These are phyloP conservation scores for Cotesia chilonis DNA, from an alignment of 1,140 invertebrate species.

Conservation along the genomic window DNA sequence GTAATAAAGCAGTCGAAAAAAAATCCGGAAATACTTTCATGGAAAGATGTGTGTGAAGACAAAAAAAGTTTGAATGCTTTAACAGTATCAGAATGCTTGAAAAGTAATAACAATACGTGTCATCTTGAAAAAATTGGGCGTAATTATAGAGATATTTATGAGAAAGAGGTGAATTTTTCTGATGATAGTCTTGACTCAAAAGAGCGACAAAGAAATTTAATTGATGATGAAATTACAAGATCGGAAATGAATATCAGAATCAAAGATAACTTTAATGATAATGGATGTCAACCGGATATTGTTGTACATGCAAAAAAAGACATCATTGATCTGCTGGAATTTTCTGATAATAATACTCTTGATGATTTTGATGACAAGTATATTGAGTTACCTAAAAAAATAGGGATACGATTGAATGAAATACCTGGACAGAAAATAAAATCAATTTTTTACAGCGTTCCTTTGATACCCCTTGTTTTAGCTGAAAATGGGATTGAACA, in stretches of 20 bases:
- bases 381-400: conserved; percentile 47
- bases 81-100: too few relatives aligned
- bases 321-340: conserved; percentile 12
- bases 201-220: too few relatives aligned
- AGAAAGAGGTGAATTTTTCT: conserved; percentile 45
- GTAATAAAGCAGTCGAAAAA: conserved; percentile 1
- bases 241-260: conserved; percentile 39
- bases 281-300: conserved; percentile 49
- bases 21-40: too few relatives aligned
- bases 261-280: conserved; percentile 43
- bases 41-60: too few relatives aligned
- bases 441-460: conserved; percentile 40
- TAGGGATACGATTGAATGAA: neutral
- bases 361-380: conserved; percentile 42
- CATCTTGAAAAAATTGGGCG: neutral
- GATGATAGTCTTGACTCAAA: conserved; percentile 45
- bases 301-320: conserved; percentile 52
- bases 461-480: conserved; percentile 14
- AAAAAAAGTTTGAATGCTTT: too few relatives aligned
- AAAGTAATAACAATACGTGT: neutral
- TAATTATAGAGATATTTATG: conserved; percentile 4
- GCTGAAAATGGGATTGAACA: neutral
- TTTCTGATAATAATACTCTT: conserved; percentile 12
- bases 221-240: too few relatives aligned
- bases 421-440: conserved; percentile 43